Evolutionary conservation across 2,888 invertebrate genomes (phyloP), one percentile per base, ranked within the genome.

Genomic region (Drosophila histrio): DNA sequence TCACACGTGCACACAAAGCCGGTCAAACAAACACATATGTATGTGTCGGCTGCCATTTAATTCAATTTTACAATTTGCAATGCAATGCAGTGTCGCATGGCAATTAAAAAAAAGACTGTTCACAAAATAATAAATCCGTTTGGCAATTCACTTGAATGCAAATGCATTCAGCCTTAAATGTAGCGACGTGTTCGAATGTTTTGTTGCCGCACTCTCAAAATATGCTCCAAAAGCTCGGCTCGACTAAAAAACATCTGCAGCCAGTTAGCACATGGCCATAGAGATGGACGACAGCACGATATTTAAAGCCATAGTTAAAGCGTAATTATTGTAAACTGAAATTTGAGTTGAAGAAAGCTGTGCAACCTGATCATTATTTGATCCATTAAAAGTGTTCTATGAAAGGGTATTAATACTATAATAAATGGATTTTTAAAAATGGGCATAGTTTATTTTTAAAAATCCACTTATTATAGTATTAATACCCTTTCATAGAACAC

Each of bases 41-140:
- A n/a, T n/a, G n/a, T n/a, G n/a, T n/a, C 73, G 83, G 64, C 68
- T 65, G 57, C 77, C 74, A 70, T 80, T 83, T 74, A 83, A 83
- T 74, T 83, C 75, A 82, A 82, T 82, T 82, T 77, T 60, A 50
- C 73, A 76, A 78, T 74, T 78, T 66, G 57, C 62, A 64, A 38
- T 44, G 53, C 56, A 46, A 38, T 32, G 36, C 52, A 49, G 41
- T n/a, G 64, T 50, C 62, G 64, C 49, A 47, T 58, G 59, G 52
- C 62, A 67, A 72, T 78, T 77, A 77, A 79, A 81, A 83, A 80
- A 49, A 54, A 34, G 22, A 22, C 22, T 60, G 54, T 68, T 61
- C 65, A 61, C 74, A 77, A 83, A 81, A 82, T 82, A 80, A 77
- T 84, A 82, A 84, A 82, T 83, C 80, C 78, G 66, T 59, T 73